Evolutionary conservation across 2,888 invertebrate genomes (phyloP).

Genomic region (Prenolepis imparis): DNA sequence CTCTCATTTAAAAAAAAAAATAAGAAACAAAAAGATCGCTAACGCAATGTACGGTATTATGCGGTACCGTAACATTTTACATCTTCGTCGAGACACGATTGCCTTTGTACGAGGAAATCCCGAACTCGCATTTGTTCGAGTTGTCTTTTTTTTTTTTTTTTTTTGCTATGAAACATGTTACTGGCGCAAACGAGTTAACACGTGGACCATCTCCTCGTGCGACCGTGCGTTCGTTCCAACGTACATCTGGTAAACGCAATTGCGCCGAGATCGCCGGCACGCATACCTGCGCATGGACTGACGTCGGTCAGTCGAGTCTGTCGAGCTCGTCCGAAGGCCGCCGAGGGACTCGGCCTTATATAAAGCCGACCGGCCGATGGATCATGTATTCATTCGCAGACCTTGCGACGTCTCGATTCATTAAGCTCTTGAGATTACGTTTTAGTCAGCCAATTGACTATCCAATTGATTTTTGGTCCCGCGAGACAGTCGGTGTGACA

Average conservation of each 20-base stretch:
- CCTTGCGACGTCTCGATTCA: background rate
- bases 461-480: slow-evolving; percentile 9
- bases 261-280: slow-evolving; percentile 42
- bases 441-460: background rate
- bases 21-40: background rate
- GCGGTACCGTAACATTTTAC: background rate
- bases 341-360: slow-evolving; percentile 63
- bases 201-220: background rate
- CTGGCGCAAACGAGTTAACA: slow-evolving; percentile 4
- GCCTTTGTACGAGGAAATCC: background rate
- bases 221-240: background rate
- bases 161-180: background rate
- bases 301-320: slow-evolving; percentile 54
- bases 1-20: background rate
- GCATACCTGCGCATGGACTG: slow-evolving; percentile 55
- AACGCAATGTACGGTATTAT: background rate
- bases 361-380: slow-evolving; percentile 47
- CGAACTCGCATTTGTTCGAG: background rate
- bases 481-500: background rate
- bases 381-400: slow-evolving; percentile 55
- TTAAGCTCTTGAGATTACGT: background rate
- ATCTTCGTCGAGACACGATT: background rate
- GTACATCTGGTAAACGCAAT: background rate
- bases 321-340: slow-evolving; percentile 68
- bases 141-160: background rate